These are phyloP conservation scores for Ataeniobius toweri DNA, from an alignment of 2,797 vertebrate species.

Conservation along the genomic window DNA sequence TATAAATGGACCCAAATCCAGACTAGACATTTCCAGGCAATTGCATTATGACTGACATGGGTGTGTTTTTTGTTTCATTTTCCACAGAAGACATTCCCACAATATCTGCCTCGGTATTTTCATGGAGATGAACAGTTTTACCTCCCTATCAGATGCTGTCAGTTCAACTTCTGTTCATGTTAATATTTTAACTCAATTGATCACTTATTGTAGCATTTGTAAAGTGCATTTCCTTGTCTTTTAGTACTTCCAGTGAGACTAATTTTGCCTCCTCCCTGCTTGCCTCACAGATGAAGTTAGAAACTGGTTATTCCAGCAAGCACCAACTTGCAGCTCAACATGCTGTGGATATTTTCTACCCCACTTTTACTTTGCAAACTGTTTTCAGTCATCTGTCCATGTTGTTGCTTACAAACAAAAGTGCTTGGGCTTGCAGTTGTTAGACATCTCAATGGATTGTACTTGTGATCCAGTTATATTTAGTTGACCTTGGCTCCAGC, in stretches of 20 bases:
- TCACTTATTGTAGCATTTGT: neutral
- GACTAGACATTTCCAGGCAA: slow-evolving; percentile 9
- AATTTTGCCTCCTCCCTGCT: neutral
- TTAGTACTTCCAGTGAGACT: neutral
- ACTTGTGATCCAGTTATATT: slow-evolving; percentile 61
- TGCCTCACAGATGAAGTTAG: slow-evolving; percentile 4
- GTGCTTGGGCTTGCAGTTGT: slow-evolving; percentile 20
- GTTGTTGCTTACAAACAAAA: slow-evolving; percentile 8
- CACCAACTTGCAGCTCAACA: slow-evolving; percentile 16
- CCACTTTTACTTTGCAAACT: slow-evolving; percentile 12
- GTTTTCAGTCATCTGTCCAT: slow-evolving; percentile 24
- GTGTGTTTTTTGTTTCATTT: slow-evolving; percentile 26
- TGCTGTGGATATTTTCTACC: slow-evolving; percentile 6
- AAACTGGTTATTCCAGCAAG: slow-evolving; percentile 32
- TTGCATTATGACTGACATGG: slow-evolving; percentile 24
- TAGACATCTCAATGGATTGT: slow-evolving; percentile 54
- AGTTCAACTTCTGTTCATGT: neutral
- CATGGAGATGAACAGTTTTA: slow-evolving; percentile 4
- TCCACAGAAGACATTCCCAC: slow-evolving; percentile 8
- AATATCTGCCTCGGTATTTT: slow-evolving; percentile 11
- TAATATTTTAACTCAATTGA: slow-evolving; percentile 1
- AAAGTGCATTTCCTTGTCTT: neutral
- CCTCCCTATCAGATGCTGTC: neutral
- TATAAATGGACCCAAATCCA: slow-evolving; percentile 12
- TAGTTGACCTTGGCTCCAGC: slow-evolving; percentile 57